Conservation (phyloP, 2,888 invertebrate genomes). For the Plebejus melissa region DNA sequence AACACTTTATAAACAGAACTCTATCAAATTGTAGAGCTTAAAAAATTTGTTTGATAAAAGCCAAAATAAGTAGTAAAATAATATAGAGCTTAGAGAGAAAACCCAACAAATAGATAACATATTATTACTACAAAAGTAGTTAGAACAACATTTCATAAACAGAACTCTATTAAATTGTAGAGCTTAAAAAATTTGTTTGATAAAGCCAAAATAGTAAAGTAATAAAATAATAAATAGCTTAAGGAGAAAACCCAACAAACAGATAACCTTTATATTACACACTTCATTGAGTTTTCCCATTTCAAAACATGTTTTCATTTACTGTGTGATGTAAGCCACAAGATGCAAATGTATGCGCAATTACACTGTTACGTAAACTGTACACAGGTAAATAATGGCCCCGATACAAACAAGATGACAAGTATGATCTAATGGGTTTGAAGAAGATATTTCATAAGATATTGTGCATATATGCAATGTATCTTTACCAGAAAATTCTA, state of each 20-base stretch:
- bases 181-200: no score
- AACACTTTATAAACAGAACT: no score
- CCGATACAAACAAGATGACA: conserved; percentile 3
- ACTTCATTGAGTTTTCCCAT: neutral
- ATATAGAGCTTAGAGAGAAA: neutral
- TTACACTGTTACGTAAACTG: neutral
- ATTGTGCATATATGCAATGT: neutral
- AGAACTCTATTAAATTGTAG: no score
- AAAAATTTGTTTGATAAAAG: no score
- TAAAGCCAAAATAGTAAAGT: no score
- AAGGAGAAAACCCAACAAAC: neutral
- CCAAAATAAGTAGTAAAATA: no score
- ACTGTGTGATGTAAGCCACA: neutral
- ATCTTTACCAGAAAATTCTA: neutral
- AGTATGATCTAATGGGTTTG: conserved; percentile 9
- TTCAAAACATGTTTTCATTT: conserved; percentile 6
- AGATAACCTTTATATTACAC: neutral
- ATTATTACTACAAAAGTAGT: neutral
- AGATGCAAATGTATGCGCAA: conserved; percentile 8
- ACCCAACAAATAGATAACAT: neutral
- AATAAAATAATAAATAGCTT: no score
- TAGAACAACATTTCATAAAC: no score
- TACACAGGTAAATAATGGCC: neutral
- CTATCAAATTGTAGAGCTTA: no score
- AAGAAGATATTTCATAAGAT: neutral